Base-by-base conservation (phyloP, 1,140 invertebrate species). In the Pseudomyrmex concolor region DNA sequence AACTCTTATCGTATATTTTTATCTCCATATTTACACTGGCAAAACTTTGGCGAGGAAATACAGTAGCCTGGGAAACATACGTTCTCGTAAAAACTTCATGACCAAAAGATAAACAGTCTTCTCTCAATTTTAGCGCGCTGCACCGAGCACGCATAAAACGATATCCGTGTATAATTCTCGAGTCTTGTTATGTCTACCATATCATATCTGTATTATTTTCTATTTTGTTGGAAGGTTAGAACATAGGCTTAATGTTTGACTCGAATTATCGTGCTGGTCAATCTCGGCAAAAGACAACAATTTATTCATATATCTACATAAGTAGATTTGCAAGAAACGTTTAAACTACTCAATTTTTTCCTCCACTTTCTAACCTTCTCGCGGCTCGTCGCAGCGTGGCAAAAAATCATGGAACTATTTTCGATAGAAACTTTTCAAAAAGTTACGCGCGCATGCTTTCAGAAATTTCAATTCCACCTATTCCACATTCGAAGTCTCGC, bases 1-100 rank as follows among this genome's bases (percentile, higher is more conserved):
- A 54, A 54, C 45, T 17, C 43, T 7, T 19, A 43, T 43, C 50
- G 15, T 43, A 67, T 34, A 34, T 77, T 66, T 77, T 66, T 66
- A 66, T 43, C 60, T 54, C 12, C 12, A 12, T 76, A 77, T 77
- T 77, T 66, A 43, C 25, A 22, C 62, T 5, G 25, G 17, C 48
- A 5, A 77, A 77, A 67, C 17, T 81, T 74, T 62, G 25, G 48
- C 57, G 25, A 48, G 9, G 4, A 22, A 45, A 57, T 25, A 82
- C 68, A 74, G 48, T 51, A 15, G 45, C 19, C n/a, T n/a, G 73
- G 25, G 48, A 74, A 82, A 82, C 43, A n/a, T 34, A 34, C n/a
- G 51, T 48, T 12, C 78, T 74, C 78, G 71, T 82, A 73, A 82
- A 82, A 82, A 74, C 74, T 74, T 82, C 59, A 74, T 51, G 50